These are phyloP conservation scores for Theropithecus gelada DNA, from an alignment of 2,113 vertebrate species.

Conservation along the genomic window DNA sequence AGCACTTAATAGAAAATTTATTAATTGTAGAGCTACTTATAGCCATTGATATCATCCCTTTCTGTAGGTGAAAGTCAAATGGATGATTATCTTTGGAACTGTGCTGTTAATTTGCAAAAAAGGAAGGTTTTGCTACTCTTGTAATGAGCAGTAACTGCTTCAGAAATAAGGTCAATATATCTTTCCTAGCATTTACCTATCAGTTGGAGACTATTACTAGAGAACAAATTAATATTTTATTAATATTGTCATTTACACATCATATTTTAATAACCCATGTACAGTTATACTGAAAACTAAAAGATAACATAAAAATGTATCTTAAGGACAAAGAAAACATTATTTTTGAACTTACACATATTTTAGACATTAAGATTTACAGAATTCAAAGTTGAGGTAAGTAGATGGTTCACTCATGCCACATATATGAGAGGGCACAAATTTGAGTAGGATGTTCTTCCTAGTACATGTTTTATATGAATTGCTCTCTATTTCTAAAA, in stretches of 20 bases:
- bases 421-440: neutral
- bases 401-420: neutral
- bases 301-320: constrained; percentile 9
- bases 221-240: constrained; percentile 60
- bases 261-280: constrained; percentile 28
- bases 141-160: constrained; percentile 43
- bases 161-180: constrained; percentile 52
- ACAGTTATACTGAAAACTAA: neutral
- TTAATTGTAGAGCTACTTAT: constrained; percentile 36
- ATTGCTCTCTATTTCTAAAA: constrained; percentile 21
- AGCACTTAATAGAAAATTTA: constrained; percentile 20
- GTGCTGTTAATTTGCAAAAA: neutral
- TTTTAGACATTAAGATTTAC: constrained; percentile 16
- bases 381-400: neutral
- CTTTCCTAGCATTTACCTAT: constrained; percentile 53
- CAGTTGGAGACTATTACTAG: constrained; percentile 50
- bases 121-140: constrained; percentile 34
- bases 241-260: constrained; percentile 58
- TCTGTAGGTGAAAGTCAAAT: constrained; percentile 49
- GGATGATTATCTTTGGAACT: constrained; percentile 41
- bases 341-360: neutral
- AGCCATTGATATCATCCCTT: neutral
- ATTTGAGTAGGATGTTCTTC: neutral
- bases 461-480: neutral
- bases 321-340: constrained; percentile 17